Percentiles rank a stretch among this genome's conserved stretches.
These are phyloP conservation scores for Phorcus lineatus DNA, from an alignment of 2,888 invertebrate species.

Conservation along the genomic window DNA sequence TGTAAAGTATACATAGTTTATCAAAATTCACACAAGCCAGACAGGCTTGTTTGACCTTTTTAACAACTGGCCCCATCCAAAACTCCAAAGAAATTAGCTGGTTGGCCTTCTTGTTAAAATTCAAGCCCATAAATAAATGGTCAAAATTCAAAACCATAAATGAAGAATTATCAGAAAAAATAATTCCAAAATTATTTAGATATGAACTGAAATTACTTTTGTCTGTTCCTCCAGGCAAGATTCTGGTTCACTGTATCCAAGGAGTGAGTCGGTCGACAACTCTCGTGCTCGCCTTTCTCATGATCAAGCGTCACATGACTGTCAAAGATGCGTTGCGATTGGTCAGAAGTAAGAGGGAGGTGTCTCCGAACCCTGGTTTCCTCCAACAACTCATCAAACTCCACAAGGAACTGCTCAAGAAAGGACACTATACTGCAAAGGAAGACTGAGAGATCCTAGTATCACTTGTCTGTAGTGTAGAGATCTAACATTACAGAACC, in stretches of 20 bases:
- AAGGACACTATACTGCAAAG: neutral
- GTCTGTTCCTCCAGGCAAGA: constrained; percentile 65
- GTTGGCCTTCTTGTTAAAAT: no score
- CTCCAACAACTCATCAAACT: constrained; percentile 64
- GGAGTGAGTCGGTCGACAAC: constrained; percentile 77
- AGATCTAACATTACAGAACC: neutral
- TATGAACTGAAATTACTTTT: no score
- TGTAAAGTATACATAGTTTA: no score
- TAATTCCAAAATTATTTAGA: no score
- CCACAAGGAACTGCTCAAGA: neutral
- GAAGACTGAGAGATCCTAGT: neutral
- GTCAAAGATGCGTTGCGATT: constrained; percentile 74
- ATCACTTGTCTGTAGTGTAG: no score
- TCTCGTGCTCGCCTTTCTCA: constrained; percentile 75
- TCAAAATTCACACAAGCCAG: no score
- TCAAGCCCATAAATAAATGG: no score
- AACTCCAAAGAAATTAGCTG: no score
- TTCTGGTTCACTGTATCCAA: constrained; percentile 77
- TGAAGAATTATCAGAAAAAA: no score
- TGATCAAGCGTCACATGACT: constrained; percentile 74
- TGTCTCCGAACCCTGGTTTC: constrained; percentile 77
- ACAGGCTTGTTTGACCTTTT: no score
- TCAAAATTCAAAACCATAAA: no score
- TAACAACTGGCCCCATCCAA: no score
- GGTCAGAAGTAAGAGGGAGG: constrained; percentile 73